These are phyloP conservation scores for Spatula versicolor DNA, from an alignment of 2,797 vertebrate species.

Conservation along the genomic window DNA sequence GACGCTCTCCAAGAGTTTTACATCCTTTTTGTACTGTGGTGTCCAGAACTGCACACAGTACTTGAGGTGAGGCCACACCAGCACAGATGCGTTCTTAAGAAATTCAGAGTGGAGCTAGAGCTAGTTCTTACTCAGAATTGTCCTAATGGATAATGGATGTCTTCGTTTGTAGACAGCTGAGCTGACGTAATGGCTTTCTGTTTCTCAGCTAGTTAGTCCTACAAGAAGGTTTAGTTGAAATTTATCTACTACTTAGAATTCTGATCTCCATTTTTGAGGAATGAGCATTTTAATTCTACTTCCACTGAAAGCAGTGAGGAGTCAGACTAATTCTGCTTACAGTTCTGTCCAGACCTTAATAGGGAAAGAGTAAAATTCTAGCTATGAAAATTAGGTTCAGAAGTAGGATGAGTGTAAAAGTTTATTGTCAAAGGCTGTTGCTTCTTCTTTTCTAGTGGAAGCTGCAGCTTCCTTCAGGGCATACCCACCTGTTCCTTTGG, in stretches of 20 bases:
- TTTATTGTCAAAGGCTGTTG: not conserved
- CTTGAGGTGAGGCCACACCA: too few species aligned
- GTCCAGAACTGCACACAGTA: too few species aligned
- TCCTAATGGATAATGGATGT: not conserved
- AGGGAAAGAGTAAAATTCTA: not conserved
- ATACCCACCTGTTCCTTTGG: too few species aligned
- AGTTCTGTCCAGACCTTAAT: not conserved
- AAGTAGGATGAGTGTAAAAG: not conserved
- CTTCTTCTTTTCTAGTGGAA: not conserved
- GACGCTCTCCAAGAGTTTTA: too few species aligned
- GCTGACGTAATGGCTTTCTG: not conserved
- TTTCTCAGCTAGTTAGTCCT: not conserved
- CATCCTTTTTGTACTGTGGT: too few species aligned
- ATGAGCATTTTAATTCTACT: not conserved
- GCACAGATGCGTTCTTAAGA: not conserved
- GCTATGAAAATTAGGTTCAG: not conserved
- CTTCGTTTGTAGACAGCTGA: not conserved
- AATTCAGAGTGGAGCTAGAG: not conserved
- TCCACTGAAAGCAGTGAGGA: not conserved
- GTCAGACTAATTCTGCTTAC: not conserved
- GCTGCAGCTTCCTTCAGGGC: too few species aligned
- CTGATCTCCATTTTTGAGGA: not conserved
- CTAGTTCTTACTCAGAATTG: not conserved
- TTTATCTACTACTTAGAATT: not conserved
- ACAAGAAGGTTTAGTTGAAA: not conserved